Evolutionary conservation across 2,888 invertebrate species (phyloP).

Genomic region (Zaprionus lineosus): DNA sequence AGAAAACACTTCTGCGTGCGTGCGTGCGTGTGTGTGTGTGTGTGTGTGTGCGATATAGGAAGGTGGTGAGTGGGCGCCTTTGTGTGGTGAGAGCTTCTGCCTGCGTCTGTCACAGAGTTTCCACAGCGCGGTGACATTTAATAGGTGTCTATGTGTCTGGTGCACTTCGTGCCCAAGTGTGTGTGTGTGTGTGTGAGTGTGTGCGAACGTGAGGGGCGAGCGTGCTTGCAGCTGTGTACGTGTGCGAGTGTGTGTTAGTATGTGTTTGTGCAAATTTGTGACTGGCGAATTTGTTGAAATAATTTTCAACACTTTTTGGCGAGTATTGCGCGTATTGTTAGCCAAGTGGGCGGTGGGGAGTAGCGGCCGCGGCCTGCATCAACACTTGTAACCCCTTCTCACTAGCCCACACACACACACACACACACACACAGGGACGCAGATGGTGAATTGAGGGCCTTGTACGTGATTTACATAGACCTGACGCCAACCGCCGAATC

Average conservation of each 20-base stretch:
- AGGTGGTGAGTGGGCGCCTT: neutral
- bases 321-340: neutral
- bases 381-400: conserved; percentile 37
- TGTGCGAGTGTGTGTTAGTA: too few relatives aligned
- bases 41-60: neutral
- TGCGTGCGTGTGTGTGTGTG: neutral
- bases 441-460: conserved; percentile 45
- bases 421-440: too few relatives aligned
- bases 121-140: conserved; percentile 52
- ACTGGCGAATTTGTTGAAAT: conserved; percentile 42
- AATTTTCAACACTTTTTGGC: conserved; percentile 41
- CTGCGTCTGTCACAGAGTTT: conserved; percentile 40
- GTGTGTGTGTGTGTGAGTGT: neutral
- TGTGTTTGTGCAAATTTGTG: conserved; percentile 20
- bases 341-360: neutral
- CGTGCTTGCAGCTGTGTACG: too few relatives aligned
- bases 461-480: conserved; percentile 53
- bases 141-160: conserved; percentile 43
- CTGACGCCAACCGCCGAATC: neutral
- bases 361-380: conserved; percentile 9
- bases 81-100: conserved; percentile 11
- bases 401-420: too few relatives aligned
- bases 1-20: conserved; percentile 29
- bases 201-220: too few relatives aligned
- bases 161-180: too few relatives aligned